Evolutionary conservation across 2,113 vertebrate species (phyloP), one percentile per base, ranked within the genome.

Genomic region (Laticauda laticaudata): DNA sequence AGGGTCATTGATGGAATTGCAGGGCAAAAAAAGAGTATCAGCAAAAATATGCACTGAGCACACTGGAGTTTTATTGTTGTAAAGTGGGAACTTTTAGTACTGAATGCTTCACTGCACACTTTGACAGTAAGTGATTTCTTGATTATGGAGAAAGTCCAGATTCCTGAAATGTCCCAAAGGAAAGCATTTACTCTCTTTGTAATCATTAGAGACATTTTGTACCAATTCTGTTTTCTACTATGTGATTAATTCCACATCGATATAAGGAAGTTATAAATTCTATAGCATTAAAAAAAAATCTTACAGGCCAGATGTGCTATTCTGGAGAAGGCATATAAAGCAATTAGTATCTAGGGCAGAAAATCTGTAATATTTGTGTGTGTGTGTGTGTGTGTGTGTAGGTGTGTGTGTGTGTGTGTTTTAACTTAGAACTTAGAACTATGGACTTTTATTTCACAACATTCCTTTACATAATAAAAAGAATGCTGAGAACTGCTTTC

Each of bases 141-240:
- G 87, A 88, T 94, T 86, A 48, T 61, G 86, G 88, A 95, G 39
- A 43, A 94, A 94, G 91, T 92, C 43, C 92, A 94, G 85, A 92
- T 87, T 89, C 87, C 85, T 57, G 4, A 61, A 93, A 91, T 93
- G 86, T 45, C 86, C 43, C 75, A 85, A 88, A 87, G 54, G 48
- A 91, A 92, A 95, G 92, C 59, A 55, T 54, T n/a, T 90, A 55
- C 88, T 0, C 0, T 93, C 18, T 90, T 64, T n/a, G 85, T 34
- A 43, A 24, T 64, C 64, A 91, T 89, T 24, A 14, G 91, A 95
- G 57, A 57, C 51, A 86, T 1, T 7, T 51, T 54, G 59, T 59
- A 90, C 81, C 21, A 4, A 69, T 92, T n/a, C 14, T 54, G 39
- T 20, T 57, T 57, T 24, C 21, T 21, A 90, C 61, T 85, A 43